Conservation (phyloP, 2,888 invertebrate genomes). For the Calameuta filiformis region DNA sequence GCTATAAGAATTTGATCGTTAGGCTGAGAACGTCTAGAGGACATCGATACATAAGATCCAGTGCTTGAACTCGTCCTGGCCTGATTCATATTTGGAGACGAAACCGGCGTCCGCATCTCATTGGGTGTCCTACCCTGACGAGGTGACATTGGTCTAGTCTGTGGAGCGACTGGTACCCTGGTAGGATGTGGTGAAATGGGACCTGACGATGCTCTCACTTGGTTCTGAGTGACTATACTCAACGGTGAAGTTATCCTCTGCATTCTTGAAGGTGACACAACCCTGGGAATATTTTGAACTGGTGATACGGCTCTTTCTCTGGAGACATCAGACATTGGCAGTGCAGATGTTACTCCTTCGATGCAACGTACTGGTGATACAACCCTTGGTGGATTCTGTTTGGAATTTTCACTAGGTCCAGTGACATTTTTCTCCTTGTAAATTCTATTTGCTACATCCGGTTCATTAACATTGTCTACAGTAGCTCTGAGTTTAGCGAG, state of each 20-base stretch:
- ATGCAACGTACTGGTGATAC: slow-evolving; percentile 11
- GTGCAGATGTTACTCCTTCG: not conserved
- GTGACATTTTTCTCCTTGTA: not conserved
- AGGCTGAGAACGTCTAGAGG: slow-evolving; percentile 48
- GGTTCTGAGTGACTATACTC: slow-evolving; percentile 31
- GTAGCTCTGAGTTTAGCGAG: slow-evolving; percentile 37
- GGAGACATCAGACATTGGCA: not conserved
- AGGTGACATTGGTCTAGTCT: slow-evolving; percentile 13
- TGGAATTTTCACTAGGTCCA: not conserved
- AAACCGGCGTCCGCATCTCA: slow-evolving; percentile 24
- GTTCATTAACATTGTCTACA: slow-evolving; percentile 22
- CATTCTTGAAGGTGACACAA: slow-evolving; percentile 18
- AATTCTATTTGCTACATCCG: not conserved
- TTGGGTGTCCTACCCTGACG: not conserved
- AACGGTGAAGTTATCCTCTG: slow-evolving; percentile 31
- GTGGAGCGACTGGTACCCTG: not conserved
- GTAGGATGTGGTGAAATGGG: slow-evolving; percentile 1
- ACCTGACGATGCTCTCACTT: slow-evolving; percentile 14
- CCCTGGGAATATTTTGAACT: slow-evolving; percentile 8
- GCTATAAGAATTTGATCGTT: slow-evolving; percentile 60
- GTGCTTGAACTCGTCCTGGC: slow-evolving; percentile 15
- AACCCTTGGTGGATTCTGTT: not conserved
- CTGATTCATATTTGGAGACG: slow-evolving; percentile 28
- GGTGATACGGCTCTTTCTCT: not conserved
- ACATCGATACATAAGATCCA: slow-evolving; percentile 16